Evolutionary conservation across 2,113 vertebrate genomes (phyloP).

Genomic region (Sander vitreus): DNA sequence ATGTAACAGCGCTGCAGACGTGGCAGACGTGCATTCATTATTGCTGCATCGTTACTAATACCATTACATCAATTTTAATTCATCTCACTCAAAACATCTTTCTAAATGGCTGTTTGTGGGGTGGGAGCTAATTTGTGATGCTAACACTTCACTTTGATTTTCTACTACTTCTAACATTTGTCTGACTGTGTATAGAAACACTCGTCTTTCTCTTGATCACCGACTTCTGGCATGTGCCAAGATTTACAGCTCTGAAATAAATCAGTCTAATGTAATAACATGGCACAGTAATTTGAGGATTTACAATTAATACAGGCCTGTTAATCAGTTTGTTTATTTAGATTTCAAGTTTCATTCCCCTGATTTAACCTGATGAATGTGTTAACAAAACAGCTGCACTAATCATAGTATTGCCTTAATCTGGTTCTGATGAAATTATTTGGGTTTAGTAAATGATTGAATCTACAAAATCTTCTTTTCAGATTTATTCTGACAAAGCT

Average conservation of each 20-base stretch:
- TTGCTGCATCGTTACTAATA: background rate
- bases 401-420: conserved; percentile 10
- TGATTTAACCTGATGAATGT: conserved; percentile 14
- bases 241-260: conserved; percentile 19
- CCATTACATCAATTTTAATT: background rate
- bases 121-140: background rate
- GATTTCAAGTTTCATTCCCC: conserved; percentile 32
- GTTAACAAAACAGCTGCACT: conserved; percentile 17
- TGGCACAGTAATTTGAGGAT: background rate
- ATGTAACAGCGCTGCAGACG: background rate
- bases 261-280: conserved; percentile 24
- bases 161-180: background rate
- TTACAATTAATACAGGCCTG: background rate
- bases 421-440: conserved; percentile 25
- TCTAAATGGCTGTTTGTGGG: background rate
- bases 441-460: conserved; percentile 23
- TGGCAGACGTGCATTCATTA: background rate
- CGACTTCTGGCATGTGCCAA: background rate
- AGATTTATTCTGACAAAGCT: background rate
- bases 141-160: conserved; percentile 8
- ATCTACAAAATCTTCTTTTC: background rate
- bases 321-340: conserved; percentile 38
- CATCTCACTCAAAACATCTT: background rate
- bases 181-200: background rate
- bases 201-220: background rate